Evolutionary conservation across 2,797 vertebrate species (phyloP), one percentile per base, ranked within the genome.

Genomic region (Chelidonichthys spinosus): DNA sequence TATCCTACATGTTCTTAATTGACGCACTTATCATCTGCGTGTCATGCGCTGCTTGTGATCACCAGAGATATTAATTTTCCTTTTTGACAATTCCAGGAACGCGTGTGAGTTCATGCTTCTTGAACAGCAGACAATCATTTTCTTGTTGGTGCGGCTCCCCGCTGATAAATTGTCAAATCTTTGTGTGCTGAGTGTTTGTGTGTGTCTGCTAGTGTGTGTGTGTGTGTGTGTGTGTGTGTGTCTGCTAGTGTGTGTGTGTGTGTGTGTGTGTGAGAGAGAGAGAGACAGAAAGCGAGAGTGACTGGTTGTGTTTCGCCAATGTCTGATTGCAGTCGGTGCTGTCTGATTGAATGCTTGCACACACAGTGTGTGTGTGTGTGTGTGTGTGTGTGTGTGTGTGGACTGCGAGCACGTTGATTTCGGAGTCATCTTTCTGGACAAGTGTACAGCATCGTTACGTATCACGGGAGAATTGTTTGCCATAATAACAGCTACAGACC

Each of bases 11-110:
- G 61, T 59, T 55, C 47, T 49, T 14, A 9, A 70, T 63, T 35
- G 37, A 36, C 35, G 32, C 49, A 47, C 67, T 69, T 65, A 74
- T 63, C 47, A 44, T 52, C 39, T 60, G 32, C 17, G 32, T 33
- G 25, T 53, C 36, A 7, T 62, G 76, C 61, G 25, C 63, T 42
- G 63, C 40, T 43, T 52, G 4, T 10, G 39, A 73, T 76, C 76
- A 42, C 39, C 11, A 79, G 46, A 76, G 42, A 67, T 68, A 69
- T 78, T 79, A 5, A 81, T 72, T 81, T 83, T 25, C 25, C 56
- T n/a, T 46, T 85, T 33, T 81, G 72, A 77, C 83, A 86, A 87
- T 87, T 83, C 11, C 0, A 68, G 46, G 65, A 68, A 62, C 74
- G 69, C 62, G 25, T 71, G 56, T 25, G 52, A 56, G n/a, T 33